Base-by-base conservation (phyloP, 1,140 invertebrate genomes). In the Maniola jurtina region DNA sequence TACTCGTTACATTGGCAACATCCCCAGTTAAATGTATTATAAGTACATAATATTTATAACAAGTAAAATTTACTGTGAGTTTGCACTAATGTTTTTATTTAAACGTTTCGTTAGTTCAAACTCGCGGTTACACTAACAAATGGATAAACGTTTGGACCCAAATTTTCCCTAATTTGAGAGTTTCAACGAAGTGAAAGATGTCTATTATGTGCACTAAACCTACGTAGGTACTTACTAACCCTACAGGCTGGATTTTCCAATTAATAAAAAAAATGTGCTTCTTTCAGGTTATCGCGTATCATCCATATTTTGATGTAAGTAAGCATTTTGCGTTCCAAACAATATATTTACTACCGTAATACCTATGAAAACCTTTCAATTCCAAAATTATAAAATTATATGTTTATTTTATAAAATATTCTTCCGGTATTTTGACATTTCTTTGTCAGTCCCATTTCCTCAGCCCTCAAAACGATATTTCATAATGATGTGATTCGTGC, bases 401-500 rank as follows among this genome's bases (percentile, higher is more conserved):
- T 55, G 40, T 68, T 60, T 68, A 60, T 47, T 15, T 60, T 25
- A n/a, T n/a, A 25, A 69, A 55, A 64, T 64, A 33, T 64, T 64
- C 16, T n/a, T 45, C 10, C 56, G 64, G 71, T 79, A 75, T 76
- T 76, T 74, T 76, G 73, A 75, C 72, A 57, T 61, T 64, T 79
- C 62, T 68, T 71, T 76, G 76, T 81, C 77, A 79, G 62, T 72
- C 62, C 61, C 63, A 75, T 70, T 76, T 78, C 75, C 72, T 77
- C 64, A 60, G 64, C 68, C 55, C 66, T 72, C 58, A 64, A 64
- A 70, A 68, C 73, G 70, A 67, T 75, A 70, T 65, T 72, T 80
- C 73, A 78, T 81, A 82, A 82, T 77, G 80, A 84, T 77, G 73
- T 73, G 74, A 76, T 76, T 80, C 58, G 68, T 64, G 69, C 66